Conservation (phyloP, 1,140 invertebrate species). For the Conus betulinus region DNA sequence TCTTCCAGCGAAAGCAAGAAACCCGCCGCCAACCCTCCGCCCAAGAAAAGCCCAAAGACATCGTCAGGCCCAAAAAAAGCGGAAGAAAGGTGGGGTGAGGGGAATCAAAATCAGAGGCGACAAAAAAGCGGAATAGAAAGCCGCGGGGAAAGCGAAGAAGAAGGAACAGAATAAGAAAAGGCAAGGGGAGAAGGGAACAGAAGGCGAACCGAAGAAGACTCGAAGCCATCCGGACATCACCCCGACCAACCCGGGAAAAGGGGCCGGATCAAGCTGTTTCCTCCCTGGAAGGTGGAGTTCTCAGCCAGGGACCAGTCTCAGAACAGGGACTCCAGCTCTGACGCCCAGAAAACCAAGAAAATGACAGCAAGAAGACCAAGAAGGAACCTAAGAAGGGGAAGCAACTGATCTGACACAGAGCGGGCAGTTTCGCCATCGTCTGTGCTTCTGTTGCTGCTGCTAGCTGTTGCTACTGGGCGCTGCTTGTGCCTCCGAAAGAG, state of each 20-base stretch:
- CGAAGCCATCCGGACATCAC: not conserved
- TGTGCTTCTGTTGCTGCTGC: not conserved
- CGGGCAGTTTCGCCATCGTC: not conserved
- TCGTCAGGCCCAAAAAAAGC: slow-evolving; percentile 14
- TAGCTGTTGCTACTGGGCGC: not conserved
- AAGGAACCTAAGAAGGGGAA: slow-evolving; percentile 3
- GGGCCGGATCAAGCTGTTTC: slow-evolving; percentile 3
- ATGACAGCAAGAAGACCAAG: not conserved
- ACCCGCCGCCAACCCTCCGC: not conserved
- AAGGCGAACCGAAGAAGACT: not conserved
- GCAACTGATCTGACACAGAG: not conserved
- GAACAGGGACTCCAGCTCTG: not conserved
- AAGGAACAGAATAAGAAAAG: slow-evolving; percentile 17
- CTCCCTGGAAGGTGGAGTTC: slow-evolving; percentile 17
- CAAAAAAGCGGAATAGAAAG: slow-evolving; percentile 20
- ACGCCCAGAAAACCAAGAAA: not conserved
- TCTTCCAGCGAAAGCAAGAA: not conserved
- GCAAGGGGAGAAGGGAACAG: not conserved
- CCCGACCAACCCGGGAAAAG: not conserved
- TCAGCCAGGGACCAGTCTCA: not conserved
- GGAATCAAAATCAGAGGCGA: slow-evolving; percentile 23
- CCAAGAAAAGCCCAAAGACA: not conserved
- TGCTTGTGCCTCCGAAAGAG: too few species aligned
- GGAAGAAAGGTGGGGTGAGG: too few species aligned
- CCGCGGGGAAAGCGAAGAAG: slow-evolving; percentile 19